Conservation (phyloP, 2,888 invertebrate genomes). For the Leucoma salicis region DNA sequence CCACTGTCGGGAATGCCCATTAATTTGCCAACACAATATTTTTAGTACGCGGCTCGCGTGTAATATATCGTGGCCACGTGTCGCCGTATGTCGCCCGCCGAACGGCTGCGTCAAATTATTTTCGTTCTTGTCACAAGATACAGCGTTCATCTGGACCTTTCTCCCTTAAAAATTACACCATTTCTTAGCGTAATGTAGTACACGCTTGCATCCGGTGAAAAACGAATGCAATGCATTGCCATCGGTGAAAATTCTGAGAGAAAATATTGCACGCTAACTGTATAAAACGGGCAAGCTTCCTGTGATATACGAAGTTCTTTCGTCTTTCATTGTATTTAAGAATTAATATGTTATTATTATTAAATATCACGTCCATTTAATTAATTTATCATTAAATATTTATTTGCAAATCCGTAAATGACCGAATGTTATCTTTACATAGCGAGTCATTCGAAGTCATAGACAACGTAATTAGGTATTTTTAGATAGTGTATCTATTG, state of each 20-base stretch:
- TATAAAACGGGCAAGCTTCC: too few species aligned
- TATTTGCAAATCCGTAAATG: too few species aligned
- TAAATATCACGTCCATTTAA: too few species aligned
- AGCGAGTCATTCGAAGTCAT: too few species aligned
- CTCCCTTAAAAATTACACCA: slow-evolving; percentile 78
- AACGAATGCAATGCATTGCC: slow-evolving; percentile 36
- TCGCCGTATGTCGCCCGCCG: slow-evolving; percentile 79
- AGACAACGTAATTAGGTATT: too few species aligned
- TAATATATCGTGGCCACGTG: slow-evolving; percentile 82
- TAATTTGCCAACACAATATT: slow-evolving; percentile 83
- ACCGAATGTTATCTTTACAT: too few species aligned
- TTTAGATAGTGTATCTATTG: too few species aligned
- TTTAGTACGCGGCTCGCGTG: slow-evolving; percentile 80
- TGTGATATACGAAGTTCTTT: too few species aligned
- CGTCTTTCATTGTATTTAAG: too few species aligned
- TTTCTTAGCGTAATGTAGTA: slow-evolving; percentile 63
- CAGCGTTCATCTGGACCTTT: slow-evolving; percentile 79
- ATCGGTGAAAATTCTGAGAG: slow-evolving; percentile 15
- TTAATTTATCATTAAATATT: too few species aligned
- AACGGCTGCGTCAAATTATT: slow-evolving; percentile 82
- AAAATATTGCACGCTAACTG: too few species aligned
- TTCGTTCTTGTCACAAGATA: slow-evolving; percentile 82
- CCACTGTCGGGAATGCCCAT: slow-evolving; percentile 81
- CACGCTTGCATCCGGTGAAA: slow-evolving; percentile 64
- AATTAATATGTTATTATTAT: too few species aligned